Base-by-base conservation (phyloP, 2,797 vertebrate genomes). In the Eupleurogrammus muticus region DNA sequence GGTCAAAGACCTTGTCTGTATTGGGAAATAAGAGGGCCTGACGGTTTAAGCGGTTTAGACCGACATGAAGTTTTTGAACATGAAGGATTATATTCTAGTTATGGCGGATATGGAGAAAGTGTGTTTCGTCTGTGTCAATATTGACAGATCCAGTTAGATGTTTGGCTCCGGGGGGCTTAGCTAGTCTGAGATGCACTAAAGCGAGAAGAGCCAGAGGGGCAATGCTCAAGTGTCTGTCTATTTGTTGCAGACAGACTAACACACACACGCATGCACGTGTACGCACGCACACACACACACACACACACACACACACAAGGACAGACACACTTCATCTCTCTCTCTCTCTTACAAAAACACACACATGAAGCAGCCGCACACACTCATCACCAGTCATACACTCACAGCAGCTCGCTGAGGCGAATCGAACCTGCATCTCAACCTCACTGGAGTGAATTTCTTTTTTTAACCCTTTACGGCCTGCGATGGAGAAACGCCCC, bases 101-200 rank as follows among this genome's bases (percentile, higher is more conserved):
- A 83, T 34, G 8, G 72, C 49, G 55, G 55, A 34, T 73, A 74
- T 79, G 74, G 79, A 80, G 38, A 74, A 66, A 74, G 76, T 77
- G 83, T 81, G 78, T 81, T 82, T 81, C 42, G 48, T 82, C 70
- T 82, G 79, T 85, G 88, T 79, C 86, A 83, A 83, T 87, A 89
- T 88, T 90, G 78, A 88, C 90, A 83, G 87, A 90, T 89, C 79
- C 85, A 81, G 88, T 89, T 80, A 82, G 85, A 89, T 85, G 84
- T 87, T 90, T 86, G 84, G 74, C 86, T 90, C 81, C 55, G 34
- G 77, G 73, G 86, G 86, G 81, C 80, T 88, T 80, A 84, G 85
- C 80, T 77, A 82, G 84, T 86, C 85, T 81, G 80, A 90, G 72
- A 89, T 66, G 84, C 89, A 89, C 82, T 89, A 89, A 90, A 92